Conservation (phyloP, 1,140 invertebrate species). For the Antheraea pernyi region DNA sequence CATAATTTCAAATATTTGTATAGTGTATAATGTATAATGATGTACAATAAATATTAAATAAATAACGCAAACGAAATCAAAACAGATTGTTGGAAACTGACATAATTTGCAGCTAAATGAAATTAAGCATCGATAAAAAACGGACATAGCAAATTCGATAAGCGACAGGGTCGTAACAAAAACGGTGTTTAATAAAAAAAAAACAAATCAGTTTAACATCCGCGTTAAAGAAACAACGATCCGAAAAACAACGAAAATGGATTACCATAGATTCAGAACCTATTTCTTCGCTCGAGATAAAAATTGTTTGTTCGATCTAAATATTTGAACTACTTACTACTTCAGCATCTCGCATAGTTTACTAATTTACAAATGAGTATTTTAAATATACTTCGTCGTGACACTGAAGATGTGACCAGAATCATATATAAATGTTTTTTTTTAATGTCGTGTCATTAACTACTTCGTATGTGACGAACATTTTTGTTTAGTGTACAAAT, state of each 20-base stretch:
- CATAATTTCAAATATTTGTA: too few species aligned
- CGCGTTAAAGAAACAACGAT: background rate
- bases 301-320: slow-evolving; percentile 15
- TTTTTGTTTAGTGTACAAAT: too few species aligned
- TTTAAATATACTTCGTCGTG: background rate
- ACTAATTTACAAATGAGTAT: background rate
- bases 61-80: too few species aligned
- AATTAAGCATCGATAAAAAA: background rate
- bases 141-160: background rate
- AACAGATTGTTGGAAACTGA: too few species aligned
- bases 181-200: background rate
- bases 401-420: background rate
- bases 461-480: too few species aligned
- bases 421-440: background rate
- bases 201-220: background rate
- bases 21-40: too few species aligned
- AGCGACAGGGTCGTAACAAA: background rate
- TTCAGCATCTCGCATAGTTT: background rate
- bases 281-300: background rate
- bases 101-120: too few species aligned
- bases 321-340: slow-evolving; percentile 12
- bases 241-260: background rate
- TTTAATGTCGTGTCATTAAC: too few species aligned
- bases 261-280: slow-evolving; percentile 1
- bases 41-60: too few species aligned